Conservation (phyloP, 2,113 vertebrate species). For the Hucho hucho region DNA sequence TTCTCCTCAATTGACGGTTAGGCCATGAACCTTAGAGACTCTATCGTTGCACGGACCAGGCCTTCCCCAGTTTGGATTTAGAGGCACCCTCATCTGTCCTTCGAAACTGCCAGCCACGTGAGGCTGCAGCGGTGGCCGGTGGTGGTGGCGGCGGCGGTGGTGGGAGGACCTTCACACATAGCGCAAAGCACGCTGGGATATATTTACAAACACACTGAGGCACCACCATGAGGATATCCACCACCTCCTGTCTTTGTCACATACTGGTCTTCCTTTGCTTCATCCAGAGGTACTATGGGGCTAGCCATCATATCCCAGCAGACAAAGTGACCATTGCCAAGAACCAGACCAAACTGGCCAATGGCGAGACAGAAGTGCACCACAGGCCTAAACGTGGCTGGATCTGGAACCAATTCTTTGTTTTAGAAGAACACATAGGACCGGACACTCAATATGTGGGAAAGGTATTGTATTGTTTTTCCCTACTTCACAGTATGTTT, state of each 20-base stretch:
- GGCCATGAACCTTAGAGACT: constrained; percentile 81
- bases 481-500: not conserved
- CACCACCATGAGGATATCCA: constrained; percentile 92
- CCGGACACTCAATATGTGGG: constrained; percentile 95
- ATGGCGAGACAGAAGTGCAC: constrained; percentile 93
- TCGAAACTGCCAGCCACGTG: constrained; percentile 76
- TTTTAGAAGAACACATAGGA: constrained; percentile 99
- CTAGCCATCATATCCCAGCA: constrained; percentile 56
- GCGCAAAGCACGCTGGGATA: constrained; percentile 55
- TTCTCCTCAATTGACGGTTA: constrained; percentile 66
- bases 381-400: constrained; percentile 97
- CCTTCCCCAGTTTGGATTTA: constrained; percentile 72
- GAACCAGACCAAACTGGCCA: constrained; percentile 87
- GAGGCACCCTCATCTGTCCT: constrained; percentile 46
- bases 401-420: constrained; percentile 99
- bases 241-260: constrained; percentile 85
- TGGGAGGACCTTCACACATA: constrained; percentile 46
- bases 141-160: constrained; percentile 45
- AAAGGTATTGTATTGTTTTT: constrained; percentile 79
- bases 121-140: constrained; percentile 61
- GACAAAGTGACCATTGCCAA: constrained; percentile 62
- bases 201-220: constrained; percentile 53
- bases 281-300: constrained; percentile 87
- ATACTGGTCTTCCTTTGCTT: constrained; percentile 96
- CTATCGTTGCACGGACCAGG: constrained; percentile 68